These are phyloP conservation scores for Intellagama lesueurii DNA, from an alignment of 2,797 vertebrate genomes.

Conservation along the genomic window DNA sequence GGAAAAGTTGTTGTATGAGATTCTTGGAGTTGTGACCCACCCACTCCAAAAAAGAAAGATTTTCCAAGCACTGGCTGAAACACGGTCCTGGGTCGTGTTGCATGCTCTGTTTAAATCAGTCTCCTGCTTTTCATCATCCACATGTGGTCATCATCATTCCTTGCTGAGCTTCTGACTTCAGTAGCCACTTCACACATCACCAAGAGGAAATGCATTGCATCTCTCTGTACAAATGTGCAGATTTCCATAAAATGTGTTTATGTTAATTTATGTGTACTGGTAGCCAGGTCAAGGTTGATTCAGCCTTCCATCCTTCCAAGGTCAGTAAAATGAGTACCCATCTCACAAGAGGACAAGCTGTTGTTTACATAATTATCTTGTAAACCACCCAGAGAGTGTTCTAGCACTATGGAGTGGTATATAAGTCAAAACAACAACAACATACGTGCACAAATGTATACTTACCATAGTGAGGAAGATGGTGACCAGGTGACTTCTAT, in stretches of 20 bases:
- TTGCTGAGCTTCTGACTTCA: neutral
- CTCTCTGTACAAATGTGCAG: too few species aligned
- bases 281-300: too few species aligned
- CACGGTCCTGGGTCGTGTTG: neutral
- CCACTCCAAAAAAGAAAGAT: neutral
- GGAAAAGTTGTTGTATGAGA: too few species aligned
- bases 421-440: too few species aligned
- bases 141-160: neutral
- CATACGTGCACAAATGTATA: too few species aligned
- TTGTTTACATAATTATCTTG: too few species aligned
- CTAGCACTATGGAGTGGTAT: too few species aligned
- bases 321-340: too few species aligned
- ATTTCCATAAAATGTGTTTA: neutral
- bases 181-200: neutral
- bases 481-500: neutral
- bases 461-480: neutral
- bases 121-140: neutral
- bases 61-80: neutral
- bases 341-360: too few species aligned
- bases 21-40: too few species aligned
- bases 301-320: too few species aligned
- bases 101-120: neutral
- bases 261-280: neutral
- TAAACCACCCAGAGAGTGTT: too few species aligned
- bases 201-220: neutral